Percentiles rank a stretch among this genome's conserved stretches.
These are phyloP conservation scores for Trichonephila clavipes DNA, from an alignment of 1,140 invertebrate genomes.

Conservation along the genomic window DNA sequence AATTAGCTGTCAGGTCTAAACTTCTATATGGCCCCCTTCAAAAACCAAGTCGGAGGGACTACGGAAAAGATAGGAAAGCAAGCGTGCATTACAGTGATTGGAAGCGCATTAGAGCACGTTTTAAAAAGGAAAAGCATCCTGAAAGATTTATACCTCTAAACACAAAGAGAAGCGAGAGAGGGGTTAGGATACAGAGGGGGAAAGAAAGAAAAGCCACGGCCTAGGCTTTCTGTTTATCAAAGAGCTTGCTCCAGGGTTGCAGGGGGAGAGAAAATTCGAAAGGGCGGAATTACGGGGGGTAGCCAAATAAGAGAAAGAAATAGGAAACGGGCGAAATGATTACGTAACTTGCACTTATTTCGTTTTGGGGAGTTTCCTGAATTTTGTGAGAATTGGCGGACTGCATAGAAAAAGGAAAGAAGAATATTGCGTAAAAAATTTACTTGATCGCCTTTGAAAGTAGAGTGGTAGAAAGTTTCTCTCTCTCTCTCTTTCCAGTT, in stretches of 20 bases:
- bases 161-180: conserved; percentile 73
- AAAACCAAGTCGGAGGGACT: conserved; percentile 51
- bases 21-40: conserved; percentile 25
- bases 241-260: conserved; percentile 68
- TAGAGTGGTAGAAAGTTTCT: conserved; percentile 58
- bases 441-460: conserved; percentile 63
- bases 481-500: neutral
- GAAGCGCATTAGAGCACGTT: conserved; percentile 76
- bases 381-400: conserved; percentile 75
- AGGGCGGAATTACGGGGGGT: conserved; percentile 44
- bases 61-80: conserved; percentile 75
- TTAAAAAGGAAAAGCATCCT: conserved; percentile 76
- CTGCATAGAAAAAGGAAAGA: conserved; percentile 42
- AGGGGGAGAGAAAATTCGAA: conserved; percentile 49
- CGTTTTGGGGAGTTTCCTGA: conserved; percentile 74
- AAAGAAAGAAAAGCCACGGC: conserved; percentile 72
- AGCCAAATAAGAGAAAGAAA: conserved; percentile 76
- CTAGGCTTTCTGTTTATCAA: conserved; percentile 75
- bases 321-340: conserved; percentile 75
- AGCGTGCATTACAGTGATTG: conserved; percentile 76
- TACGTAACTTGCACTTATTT: conserved; percentile 76
- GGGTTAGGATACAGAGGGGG: conserved; percentile 57
- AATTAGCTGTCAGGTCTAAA: neutral
- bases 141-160: conserved; percentile 76
- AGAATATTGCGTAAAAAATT: conserved; percentile 71